phyloP scores from a whole-genome alignment of 2,797 vertebrate species.

The Ptychobarbus kaznakovi region DNA sequence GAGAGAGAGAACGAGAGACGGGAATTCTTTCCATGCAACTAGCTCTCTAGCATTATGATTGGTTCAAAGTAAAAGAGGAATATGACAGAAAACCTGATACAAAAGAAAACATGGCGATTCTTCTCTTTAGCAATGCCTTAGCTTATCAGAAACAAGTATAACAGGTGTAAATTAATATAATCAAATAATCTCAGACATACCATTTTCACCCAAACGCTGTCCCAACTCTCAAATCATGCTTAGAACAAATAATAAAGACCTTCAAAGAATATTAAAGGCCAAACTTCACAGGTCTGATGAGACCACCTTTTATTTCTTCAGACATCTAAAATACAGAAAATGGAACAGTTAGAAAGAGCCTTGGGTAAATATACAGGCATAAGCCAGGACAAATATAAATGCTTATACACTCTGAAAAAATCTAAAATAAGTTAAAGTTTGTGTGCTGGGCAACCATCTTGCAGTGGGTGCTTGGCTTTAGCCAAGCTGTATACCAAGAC shows the following conservation, averaged over 20 bases:
- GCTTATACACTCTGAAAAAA: background rate
- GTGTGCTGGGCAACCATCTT: background rate
- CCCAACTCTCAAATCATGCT: background rate
- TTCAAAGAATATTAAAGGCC: background rate
- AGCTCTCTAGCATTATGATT: background rate
- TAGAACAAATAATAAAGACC: background rate
- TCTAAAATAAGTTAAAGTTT: slow-evolving; percentile 1
- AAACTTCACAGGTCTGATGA: background rate
- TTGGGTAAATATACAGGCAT: background rate
- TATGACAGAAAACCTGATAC: background rate
- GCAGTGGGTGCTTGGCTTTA: background rate
- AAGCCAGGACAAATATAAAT: slow-evolving; percentile 5
- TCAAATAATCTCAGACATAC: background rate
- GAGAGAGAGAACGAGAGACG: background rate
- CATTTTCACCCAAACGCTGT: background rate
- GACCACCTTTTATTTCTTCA: background rate
- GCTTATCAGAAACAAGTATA: background rate
- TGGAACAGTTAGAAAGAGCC: background rate
- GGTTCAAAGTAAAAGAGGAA: background rate
- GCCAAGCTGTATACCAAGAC: background rate
- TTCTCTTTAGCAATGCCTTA: background rate
- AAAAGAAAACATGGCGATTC: background rate
- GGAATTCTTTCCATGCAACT: background rate
- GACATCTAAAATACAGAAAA: background rate
- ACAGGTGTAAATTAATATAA: background rate